Conservation (phyloP, 2,888 invertebrate genomes). For the Lasioglossum lativentre region DNA sequence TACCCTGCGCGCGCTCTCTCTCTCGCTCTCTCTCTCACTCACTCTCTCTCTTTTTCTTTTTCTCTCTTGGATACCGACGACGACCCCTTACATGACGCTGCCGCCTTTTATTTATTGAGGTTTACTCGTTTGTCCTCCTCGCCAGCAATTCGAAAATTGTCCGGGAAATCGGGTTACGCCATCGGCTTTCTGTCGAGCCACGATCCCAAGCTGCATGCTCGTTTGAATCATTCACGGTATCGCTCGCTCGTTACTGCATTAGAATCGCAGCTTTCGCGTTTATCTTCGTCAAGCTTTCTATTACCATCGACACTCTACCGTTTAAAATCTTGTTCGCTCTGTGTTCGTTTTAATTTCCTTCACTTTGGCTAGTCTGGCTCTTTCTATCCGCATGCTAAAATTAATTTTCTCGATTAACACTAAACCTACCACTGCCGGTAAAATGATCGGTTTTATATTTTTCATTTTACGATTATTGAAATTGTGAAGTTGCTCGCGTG, state of each 20-base stretch:
- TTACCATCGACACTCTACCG: neutral
- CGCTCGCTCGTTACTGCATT: neutral
- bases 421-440: too few species aligned
- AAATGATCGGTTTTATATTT: too few species aligned
- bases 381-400: neutral
- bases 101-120: conserved; percentile 3
- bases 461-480: too few species aligned
- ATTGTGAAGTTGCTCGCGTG: too few species aligned
- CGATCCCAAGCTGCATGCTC: neutral
- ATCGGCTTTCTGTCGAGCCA: neutral
- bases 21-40: too few species aligned
- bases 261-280: neutral
- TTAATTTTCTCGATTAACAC: neutral
- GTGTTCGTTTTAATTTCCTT: neutral
- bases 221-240: conserved; percentile 1
- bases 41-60: too few species aligned
- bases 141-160: conserved; percentile 1
- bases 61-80: neutral
- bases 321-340: neutral
- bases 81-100: neutral
- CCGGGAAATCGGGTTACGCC: conserved; percentile 2
- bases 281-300: neutral
- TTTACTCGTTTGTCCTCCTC: conserved; percentile 1
- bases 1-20: neutral
- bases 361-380: neutral